Conservation (phyloP, 2,797 vertebrate species). For the Setipinna tenuifilis region DNA sequence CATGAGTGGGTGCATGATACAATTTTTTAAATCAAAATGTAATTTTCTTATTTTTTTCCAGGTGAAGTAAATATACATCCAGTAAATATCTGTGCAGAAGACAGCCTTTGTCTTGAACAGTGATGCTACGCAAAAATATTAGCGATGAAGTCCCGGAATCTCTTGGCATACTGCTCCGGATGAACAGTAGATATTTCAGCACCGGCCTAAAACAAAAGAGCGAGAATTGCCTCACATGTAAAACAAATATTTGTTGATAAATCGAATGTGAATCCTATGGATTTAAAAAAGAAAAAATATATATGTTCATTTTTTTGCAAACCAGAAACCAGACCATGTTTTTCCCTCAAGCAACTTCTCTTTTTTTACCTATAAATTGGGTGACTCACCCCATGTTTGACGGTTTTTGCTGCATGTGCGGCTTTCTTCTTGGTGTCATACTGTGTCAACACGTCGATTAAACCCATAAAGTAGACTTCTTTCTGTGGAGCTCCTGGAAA, state of each 20-base stretch:
- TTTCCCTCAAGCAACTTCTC: background rate
- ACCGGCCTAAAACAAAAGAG: constrained; percentile 72
- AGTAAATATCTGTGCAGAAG: constrained; percentile 23
- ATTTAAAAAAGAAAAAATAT: background rate
- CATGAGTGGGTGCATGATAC: background rate
- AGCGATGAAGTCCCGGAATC: constrained; percentile 93
- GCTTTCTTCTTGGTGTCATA: constrained; percentile 96
- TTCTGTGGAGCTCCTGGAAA: constrained; percentile 84
- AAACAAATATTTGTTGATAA: background rate
- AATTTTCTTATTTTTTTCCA: background rate
- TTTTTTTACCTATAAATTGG: background rate
- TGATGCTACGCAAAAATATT: constrained; percentile 87
- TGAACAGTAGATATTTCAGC: constrained; percentile 95
- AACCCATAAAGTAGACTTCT: constrained; percentile 95
- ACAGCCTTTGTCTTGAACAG: background rate
- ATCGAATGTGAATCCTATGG: background rate
- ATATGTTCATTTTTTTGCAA: background rate
- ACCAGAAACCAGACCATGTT: background rate
- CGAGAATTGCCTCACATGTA: background rate
- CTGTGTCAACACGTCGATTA: constrained; percentile 92
- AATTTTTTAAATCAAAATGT: background rate
- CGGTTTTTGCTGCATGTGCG: constrained; percentile 92
- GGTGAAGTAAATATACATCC: constrained; percentile 8
- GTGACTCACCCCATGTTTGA: constrained; percentile 88
- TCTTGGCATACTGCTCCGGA: constrained; percentile 92